Evolutionary conservation across 1,140 invertebrate species (phyloP).

Genomic region (Ptiloglossa arizonensis): DNA sequence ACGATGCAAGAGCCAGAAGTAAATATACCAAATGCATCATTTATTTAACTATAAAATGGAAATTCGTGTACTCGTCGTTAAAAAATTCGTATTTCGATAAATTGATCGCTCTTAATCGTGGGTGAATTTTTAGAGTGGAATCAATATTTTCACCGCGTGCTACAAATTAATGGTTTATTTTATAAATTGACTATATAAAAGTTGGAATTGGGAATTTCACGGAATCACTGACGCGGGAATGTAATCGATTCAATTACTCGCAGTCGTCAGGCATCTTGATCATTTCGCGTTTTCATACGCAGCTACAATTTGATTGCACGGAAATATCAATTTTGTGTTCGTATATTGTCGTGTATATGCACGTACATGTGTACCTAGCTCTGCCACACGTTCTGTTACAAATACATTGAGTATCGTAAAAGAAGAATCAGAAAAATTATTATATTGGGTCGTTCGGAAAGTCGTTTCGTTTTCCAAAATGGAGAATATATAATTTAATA

Average conservation of each 20-base stretch:
- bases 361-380: no score
- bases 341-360: not conserved
- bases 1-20: no score
- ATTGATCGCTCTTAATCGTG: not conserved
- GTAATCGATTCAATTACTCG: slow-evolving; percentile 28
- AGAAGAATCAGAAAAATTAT: no score
- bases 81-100: not conserved
- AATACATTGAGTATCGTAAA: no score
- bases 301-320: not conserved
- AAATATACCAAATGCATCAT: no score
- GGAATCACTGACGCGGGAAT: not conserved
- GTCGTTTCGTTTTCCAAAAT: no score
- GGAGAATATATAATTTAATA: no score
- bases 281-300: not conserved
- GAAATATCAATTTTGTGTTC: not conserved
- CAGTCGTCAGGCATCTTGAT: slow-evolving; percentile 5
- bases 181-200: slow-evolving; percentile 24
- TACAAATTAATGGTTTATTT: slow-evolving; percentile 32
- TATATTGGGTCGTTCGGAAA: no score
- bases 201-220: not conserved
- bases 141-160: not conserved
- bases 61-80: no score
- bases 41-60: no score
- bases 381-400: no score
- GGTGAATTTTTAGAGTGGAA: slow-evolving; percentile 5